These are phyloP conservation scores for Cotesia typhae DNA, from an alignment of 1,140 invertebrate genomes.

Conservation along the genomic window DNA sequence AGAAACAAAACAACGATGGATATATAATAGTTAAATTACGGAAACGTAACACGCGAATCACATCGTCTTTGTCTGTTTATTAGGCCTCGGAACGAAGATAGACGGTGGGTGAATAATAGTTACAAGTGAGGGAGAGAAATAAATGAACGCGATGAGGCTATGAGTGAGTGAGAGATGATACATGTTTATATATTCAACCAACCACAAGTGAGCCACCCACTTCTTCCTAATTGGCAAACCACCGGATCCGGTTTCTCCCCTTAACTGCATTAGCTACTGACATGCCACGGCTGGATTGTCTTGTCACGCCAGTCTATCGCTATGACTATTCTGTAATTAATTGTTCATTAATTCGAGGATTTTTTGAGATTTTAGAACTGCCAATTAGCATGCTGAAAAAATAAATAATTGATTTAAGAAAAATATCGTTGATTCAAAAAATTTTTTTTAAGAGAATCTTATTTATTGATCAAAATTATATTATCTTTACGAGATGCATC, in stretches of 20 bases:
- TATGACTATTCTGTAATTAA: background rate
- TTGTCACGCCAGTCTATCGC: constrained; percentile 27
- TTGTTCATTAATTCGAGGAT: no score
- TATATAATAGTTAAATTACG: constrained; percentile 15
- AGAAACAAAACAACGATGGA: constrained; percentile 15
- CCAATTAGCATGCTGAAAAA: no score
- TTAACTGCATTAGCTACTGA: constrained; percentile 42
- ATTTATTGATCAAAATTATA: no score
- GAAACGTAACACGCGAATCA: constrained; percentile 34
- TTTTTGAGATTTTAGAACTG: no score
- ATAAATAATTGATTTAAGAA: no score
- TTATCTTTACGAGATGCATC: no score
- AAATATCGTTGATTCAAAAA: no score
- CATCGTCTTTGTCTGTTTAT: constrained; percentile 13
- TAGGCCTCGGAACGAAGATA: background rate
- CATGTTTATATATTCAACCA: constrained; percentile 28
- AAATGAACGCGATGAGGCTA: background rate
- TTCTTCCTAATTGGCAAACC: constrained; percentile 44
- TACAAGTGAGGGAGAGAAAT: constrained; percentile 3
- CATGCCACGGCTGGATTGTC: constrained; percentile 35
- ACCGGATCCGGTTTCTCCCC: constrained; percentile 43
- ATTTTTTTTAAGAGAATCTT: no score
- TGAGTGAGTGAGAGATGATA: constrained; percentile 5
- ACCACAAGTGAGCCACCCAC: constrained; percentile 39
- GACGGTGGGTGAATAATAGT: background rate